Evolutionary conservation across 2,888 invertebrate species (phyloP).

Genomic region (Phrixothrix hirtus): DNA sequence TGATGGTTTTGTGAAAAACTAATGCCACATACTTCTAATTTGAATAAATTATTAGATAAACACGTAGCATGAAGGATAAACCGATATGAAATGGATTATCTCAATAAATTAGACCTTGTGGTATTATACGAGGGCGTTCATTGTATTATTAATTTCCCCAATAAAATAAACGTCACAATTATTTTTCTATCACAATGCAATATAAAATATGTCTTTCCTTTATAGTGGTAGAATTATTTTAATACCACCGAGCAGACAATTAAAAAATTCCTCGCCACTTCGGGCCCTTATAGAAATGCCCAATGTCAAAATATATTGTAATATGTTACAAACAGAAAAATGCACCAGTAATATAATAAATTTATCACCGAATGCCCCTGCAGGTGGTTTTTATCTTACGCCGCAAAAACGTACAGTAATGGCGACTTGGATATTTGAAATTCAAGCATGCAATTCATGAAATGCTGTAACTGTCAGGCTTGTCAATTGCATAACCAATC

Average conservation of each 20-base stretch:
- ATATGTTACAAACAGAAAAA: slow-evolving; percentile 1
- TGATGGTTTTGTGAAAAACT: too few species aligned
- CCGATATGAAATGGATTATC: slow-evolving; percentile 13
- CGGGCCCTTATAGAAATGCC: not conserved
- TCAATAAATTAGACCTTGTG: slow-evolving; percentile 22
- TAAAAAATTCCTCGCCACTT: slow-evolving; percentile 3
- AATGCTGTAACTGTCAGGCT: slow-evolving; percentile 39
- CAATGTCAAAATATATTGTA: not conserved
- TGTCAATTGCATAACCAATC: slow-evolving; percentile 48
- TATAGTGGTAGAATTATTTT: too few species aligned
- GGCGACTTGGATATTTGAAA: slow-evolving; percentile 45
- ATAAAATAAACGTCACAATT: slow-evolving; percentile 32
- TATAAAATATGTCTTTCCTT: slow-evolving; percentile 23
- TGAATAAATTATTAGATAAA: too few species aligned
- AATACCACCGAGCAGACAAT: not conserved
- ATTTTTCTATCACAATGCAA: slow-evolving; percentile 31
- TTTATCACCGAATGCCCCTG: slow-evolving; percentile 10
- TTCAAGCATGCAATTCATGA: slow-evolving; percentile 45
- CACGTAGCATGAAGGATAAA: slow-evolving; percentile 11
- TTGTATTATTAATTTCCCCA: slow-evolving; percentile 26
- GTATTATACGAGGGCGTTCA: slow-evolving; percentile 10
- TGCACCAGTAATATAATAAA: slow-evolving; percentile 8
- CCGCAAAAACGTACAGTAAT: slow-evolving; percentile 38
- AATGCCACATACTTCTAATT: too few species aligned
- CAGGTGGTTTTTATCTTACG: slow-evolving; percentile 9